A percentile compares a stretch with the other conserved stretches of the same genome.
Evolutionary conservation across 1,140 invertebrate species (phyloP).

Genomic region (Ganaspis sp.): DNA sequence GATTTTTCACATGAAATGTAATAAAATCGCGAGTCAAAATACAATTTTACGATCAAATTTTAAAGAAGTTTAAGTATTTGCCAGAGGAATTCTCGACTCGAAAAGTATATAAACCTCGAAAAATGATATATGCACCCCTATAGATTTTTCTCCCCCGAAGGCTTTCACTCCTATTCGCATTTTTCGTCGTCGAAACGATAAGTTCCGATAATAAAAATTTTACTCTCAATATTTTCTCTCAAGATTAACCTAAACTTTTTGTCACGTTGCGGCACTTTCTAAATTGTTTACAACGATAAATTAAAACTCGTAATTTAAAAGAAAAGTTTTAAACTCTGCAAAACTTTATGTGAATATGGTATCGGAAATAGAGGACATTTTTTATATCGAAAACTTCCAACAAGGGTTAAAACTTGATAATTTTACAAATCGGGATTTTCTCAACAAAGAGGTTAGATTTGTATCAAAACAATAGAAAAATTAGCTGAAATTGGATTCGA

Average conservation of each 20-base stretch:
- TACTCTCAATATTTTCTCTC: background rate
- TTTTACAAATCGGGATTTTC: slow-evolving; percentile 50
- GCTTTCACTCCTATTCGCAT: slow-evolving; percentile 25
- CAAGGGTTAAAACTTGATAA: background rate
- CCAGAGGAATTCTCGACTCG: background rate
- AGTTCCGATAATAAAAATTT: slow-evolving; percentile 20
- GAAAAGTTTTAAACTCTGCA: background rate
- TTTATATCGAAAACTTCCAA: slow-evolving; percentile 3
- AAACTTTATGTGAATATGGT: background rate
- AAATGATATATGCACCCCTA: slow-evolving; percentile 25
- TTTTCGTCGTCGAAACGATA: slow-evolving; percentile 26
- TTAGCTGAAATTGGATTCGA: background rate
- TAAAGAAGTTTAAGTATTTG: slow-evolving; percentile 57
- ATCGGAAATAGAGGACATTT: slow-evolving; percentile 16
- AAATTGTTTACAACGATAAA: slow-evolving; percentile 2
- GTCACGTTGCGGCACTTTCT: slow-evolving; percentile 13
- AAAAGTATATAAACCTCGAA: slow-evolving; percentile 13
- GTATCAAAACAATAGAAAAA: slow-evolving; percentile 7
- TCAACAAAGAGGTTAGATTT: slow-evolving; percentile 8
- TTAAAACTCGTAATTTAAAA: background rate
- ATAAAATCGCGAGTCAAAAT: slow-evolving; percentile 58
- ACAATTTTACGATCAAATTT: slow-evolving; percentile 55
- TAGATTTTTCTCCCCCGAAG: slow-evolving; percentile 15
- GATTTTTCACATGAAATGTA: slow-evolving; percentile 47
- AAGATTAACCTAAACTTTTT: background rate